phyloP scores from a whole-genome alignment of 2,113 vertebrate genomes.

The Gnathonemus echidnorhynchus region DNA sequence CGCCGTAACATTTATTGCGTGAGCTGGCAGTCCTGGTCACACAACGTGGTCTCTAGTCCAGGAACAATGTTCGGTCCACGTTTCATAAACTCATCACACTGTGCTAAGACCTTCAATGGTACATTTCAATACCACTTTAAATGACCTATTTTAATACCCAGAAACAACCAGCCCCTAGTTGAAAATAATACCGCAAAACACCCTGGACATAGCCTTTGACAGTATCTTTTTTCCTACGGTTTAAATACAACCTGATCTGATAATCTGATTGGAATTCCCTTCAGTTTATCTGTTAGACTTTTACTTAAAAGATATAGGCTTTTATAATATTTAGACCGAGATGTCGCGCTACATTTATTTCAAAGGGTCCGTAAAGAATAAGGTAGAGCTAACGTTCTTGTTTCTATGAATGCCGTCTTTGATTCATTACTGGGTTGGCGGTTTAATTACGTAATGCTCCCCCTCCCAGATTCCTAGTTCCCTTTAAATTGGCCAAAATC shows the following conservation, averaged over 20 bases:
- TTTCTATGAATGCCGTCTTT: constrained; percentile 32
- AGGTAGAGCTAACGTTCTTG: neutral
- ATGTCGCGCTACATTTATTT: neutral
- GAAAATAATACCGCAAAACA: neutral
- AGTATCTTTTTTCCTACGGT: neutral
- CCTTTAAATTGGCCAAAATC: constrained; percentile 61
- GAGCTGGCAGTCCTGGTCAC: no score
- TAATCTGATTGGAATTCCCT: neutral
- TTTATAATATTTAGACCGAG: neutral
- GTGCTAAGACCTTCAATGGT: neutral
- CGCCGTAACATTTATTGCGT: no score
- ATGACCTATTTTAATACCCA: neutral
- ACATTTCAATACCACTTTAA: neutral
- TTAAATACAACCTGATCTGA: neutral
- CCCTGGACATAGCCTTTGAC: neutral
- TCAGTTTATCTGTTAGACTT: neutral
- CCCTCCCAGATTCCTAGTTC: constrained; percentile 37
- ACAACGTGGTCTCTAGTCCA: neutral
- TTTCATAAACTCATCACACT: neutral
- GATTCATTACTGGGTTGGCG: constrained; percentile 36
- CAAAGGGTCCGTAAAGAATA: neutral
- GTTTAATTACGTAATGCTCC: constrained; percentile 46
- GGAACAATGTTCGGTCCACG: neutral
- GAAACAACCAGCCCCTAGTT: neutral
- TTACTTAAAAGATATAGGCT: neutral